Evolutionary conservation across 2,888 invertebrate genomes (phyloP), one percentile per base, ranked within the genome.

Genomic region (Pediacus dermestoides): DNA sequence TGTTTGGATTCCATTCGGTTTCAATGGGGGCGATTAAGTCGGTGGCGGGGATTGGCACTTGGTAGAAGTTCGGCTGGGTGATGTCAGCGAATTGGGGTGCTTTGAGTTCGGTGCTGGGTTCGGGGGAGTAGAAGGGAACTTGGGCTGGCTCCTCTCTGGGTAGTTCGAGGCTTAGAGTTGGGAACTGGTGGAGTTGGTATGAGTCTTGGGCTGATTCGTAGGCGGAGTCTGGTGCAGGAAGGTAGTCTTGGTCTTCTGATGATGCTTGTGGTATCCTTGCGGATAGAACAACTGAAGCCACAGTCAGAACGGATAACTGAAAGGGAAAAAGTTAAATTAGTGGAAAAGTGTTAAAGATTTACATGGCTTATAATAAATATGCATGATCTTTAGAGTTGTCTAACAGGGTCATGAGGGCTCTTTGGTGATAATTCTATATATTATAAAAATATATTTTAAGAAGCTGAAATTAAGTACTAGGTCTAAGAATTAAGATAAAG

Each of bases 21-120:
- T 68, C 62, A 1, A 59, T 52, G 12, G 75, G 75, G 7, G 71
- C 56, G 44, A 72, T 67, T n/a, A 74, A 50, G 31, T 73, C 72
- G 18, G 68, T 63, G 2, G 75, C 64, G 2, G 75, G 74, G 8
- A 67, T 61, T 2, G 71, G 65, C 9, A 60, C 59, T 36, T 54
- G 51, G 42, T 58, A 58, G 39, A 48, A 63, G 36, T 55, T 44
- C 11, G 52, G 44, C 30, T 51, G 44, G 4, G 47, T 36, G 14
- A 34, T 34, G 10, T 52, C 44, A 32, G 21, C 37, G 6, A 52
- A 51, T 31, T 50, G 44, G 1, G 67, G 66, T 2, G 63, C 61
- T 44, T 48, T 59, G 2, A 67, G 45, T 11, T 51, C 52, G 2
- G 50, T 47, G n/a, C 38, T 46, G 3, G 62, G 58, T 41, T 64